Conservation (phyloP, 2,797 vertebrate species). For the Catharus ustulatus region DNA sequence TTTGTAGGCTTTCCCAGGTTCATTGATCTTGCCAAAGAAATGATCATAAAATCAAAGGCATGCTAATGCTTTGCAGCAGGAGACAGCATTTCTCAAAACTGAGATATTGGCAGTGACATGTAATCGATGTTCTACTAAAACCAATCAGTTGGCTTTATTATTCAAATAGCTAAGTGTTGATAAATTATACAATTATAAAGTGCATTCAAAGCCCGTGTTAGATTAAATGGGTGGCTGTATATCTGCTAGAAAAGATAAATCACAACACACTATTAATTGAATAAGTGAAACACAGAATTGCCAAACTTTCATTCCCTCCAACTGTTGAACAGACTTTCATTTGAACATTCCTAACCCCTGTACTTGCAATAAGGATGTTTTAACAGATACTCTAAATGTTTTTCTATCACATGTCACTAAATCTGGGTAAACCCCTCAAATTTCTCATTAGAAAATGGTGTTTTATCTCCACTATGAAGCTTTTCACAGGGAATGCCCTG, state of each 20-base stretch:
- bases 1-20: background rate
- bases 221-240: background rate
- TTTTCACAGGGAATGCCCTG: background rate
- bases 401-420: background rate
- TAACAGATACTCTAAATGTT: background rate
- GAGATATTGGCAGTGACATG: background rate
- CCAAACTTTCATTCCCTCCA: background rate
- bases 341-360: background rate
- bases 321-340: background rate
- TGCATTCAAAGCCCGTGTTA: background rate
- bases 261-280: background rate
- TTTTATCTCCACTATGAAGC: background rate
- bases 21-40: background rate
- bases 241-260: background rate
- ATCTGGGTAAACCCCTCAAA: background rate
- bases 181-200: background rate
- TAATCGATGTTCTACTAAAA: background rate
- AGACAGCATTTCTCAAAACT: background rate
- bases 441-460: background rate
- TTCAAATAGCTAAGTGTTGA: background rate
- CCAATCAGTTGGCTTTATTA: background rate
- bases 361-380: background rate
- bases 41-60: background rate
- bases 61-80: background rate
- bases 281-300: background rate